A percentile compares a stretch with the other conserved stretches of the same genome.
Conservation (phyloP, 2,113 vertebrate genomes). For the Etheostoma cragini region DNA sequence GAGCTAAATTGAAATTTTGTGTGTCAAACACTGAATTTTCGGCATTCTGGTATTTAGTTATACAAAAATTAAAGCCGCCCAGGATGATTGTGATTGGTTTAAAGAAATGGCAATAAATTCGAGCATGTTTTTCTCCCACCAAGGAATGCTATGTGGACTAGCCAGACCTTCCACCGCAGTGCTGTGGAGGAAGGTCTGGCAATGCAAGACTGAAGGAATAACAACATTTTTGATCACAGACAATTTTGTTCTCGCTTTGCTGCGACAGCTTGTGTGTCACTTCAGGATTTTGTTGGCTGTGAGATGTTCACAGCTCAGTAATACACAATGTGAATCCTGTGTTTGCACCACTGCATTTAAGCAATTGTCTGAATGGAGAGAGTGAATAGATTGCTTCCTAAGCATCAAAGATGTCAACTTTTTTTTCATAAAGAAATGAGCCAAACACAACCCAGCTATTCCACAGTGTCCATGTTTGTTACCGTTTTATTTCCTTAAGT, state of each 20-base stretch:
- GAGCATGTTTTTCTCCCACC: no score
- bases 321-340: slow-evolving; percentile 13
- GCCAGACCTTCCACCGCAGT: no score
- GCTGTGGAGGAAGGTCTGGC: no score
- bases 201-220: no score
- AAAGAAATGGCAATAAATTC: no score
- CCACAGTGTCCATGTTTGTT: background rate
- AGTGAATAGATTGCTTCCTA: background rate
- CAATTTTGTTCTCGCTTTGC: background rate
- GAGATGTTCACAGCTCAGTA: slow-evolving; percentile 34
- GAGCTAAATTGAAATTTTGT: no score
- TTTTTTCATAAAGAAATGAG: no score
- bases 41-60: no score
- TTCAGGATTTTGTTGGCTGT: slow-evolving; percentile 35
- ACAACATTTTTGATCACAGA: background rate
- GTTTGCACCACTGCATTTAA: slow-evolving; percentile 3
- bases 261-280: slow-evolving; percentile 39
- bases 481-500: background rate
- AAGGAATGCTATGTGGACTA: no score
- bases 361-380: background rate
- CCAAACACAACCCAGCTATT: background rate
- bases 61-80: no score
- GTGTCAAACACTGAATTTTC: no score
- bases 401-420: background rate
- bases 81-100: no score